phyloP scores from a whole-genome alignment of 2,113 vertebrate species.

The Bambusicola thoracicus region DNA sequence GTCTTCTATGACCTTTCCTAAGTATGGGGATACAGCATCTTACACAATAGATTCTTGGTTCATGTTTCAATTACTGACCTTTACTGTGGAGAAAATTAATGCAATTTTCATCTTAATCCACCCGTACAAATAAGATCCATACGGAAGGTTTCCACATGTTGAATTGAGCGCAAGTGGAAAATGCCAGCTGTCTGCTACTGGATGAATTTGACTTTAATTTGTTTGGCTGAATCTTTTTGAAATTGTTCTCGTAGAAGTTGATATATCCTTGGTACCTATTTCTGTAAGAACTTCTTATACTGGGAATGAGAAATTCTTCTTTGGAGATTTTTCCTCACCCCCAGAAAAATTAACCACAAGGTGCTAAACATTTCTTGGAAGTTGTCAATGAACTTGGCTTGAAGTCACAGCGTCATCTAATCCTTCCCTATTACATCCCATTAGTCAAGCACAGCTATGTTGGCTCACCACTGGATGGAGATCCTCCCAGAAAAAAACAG shows the following conservation, averaged over 20 bases:
- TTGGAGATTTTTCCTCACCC: not conserved
- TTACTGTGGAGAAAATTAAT: slow-evolving; percentile 82
- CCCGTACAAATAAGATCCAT: slow-evolving; percentile 79
- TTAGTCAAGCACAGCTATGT: not conserved
- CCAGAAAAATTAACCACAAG: not conserved
- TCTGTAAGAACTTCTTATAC: slow-evolving; percentile 27
- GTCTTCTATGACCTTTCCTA: slow-evolving; percentile 79
- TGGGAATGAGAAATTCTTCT: not conserved
- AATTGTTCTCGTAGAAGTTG: slow-evolving; percentile 42
- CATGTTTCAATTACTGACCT: slow-evolving; percentile 82
- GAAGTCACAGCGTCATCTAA: not conserved
- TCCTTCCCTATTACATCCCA: not conserved
- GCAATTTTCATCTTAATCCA: slow-evolving; percentile 81
- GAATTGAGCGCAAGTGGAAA: slow-evolving; percentile 80
- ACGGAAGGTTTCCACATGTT: slow-evolving; percentile 73
- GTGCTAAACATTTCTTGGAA: slow-evolving; percentile 17
- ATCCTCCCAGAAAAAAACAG: not conserved
- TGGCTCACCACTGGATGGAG: not conserved
- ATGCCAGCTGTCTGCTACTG: slow-evolving; percentile 77
- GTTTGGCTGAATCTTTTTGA: slow-evolving; percentile 50
- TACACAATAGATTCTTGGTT: slow-evolving; percentile 80
- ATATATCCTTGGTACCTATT: slow-evolving; percentile 22
- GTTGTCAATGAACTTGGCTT: not conserved
- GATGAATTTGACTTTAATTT: slow-evolving; percentile 74
- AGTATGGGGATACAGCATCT: slow-evolving; percentile 75